These are phyloP conservation scores for Arenaria interpres DNA, from an alignment of 2,113 vertebrate genomes.

Conservation along the genomic window DNA sequence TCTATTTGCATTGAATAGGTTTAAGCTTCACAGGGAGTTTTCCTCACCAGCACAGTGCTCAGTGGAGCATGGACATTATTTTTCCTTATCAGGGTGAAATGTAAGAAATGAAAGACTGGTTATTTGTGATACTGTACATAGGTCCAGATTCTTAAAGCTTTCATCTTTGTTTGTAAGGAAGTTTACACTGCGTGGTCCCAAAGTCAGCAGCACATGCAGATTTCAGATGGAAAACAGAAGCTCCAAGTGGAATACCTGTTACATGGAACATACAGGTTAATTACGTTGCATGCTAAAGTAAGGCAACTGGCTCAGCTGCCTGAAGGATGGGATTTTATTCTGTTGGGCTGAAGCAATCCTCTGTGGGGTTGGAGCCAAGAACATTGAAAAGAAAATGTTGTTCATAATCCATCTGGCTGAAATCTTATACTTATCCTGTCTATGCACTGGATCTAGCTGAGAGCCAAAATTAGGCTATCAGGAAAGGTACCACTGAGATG, in stretches of 20 bases:
- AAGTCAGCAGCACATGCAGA: neutral
- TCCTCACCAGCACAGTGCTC: neutral
- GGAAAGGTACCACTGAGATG: neutral
- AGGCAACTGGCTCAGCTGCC: neutral
- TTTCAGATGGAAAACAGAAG: neutral
- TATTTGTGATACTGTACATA: neutral
- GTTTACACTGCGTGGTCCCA: neutral
- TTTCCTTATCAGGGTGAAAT: neutral
- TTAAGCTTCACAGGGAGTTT: neutral
- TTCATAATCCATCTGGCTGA: slow-evolving; percentile 33
- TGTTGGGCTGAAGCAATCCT: neutral
- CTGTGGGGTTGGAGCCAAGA: neutral
- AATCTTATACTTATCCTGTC: slow-evolving; percentile 1
- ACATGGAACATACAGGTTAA: neutral
- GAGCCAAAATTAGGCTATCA: neutral
- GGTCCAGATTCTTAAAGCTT: neutral
- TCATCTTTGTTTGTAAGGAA: neutral
- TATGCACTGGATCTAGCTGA: neutral
- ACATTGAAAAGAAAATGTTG: slow-evolving; percentile 15
- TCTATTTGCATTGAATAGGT: neutral
- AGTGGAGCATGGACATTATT: neutral
- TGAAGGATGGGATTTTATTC: neutral
- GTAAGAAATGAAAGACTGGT: neutral
- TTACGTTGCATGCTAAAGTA: neutral
- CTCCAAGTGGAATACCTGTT: neutral